Conservation (phyloP, 1,140 invertebrate genomes). For the Drosophila micromelanica region DNA sequence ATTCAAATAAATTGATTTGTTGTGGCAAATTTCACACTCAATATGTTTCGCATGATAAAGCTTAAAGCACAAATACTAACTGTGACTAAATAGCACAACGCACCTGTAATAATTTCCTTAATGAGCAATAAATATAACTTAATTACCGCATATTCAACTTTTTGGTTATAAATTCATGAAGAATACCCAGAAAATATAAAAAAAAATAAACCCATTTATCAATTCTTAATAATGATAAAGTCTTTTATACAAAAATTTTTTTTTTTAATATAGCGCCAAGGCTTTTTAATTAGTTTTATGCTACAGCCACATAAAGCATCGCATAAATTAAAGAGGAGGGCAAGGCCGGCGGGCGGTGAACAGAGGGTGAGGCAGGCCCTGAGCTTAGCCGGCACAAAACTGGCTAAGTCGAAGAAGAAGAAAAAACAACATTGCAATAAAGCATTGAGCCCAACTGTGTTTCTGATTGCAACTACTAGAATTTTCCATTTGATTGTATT, state of each 20-base stretch:
- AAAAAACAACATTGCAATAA: slow-evolving; percentile 27
- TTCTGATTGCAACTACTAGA: slow-evolving; percentile 2
- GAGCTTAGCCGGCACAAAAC: slow-evolving; percentile 11
- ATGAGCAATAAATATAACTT: slow-evolving; percentile 39
- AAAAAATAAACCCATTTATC: slow-evolving; percentile 27
- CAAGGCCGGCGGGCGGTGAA: not conserved
- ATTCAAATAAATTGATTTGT: not conserved
- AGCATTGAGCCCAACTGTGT: slow-evolving; percentile 11
- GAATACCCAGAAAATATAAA: slow-evolving; percentile 17
- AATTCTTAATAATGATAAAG: slow-evolving; percentile 46
- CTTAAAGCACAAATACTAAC: not conserved
- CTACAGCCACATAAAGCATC: slow-evolving; percentile 14
- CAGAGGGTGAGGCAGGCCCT: not conserved
- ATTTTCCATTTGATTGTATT: slow-evolving; percentile 19
- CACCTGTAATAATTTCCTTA: slow-evolving; percentile 17
- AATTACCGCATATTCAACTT: slow-evolving; percentile 16
- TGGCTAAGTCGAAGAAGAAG: slow-evolving; percentile 13
- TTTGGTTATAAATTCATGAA: slow-evolving; percentile 26
- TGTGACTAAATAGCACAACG: slow-evolving; percentile 18
- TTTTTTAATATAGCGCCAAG: slow-evolving; percentile 26
- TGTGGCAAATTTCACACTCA: not conserved
- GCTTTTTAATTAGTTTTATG: slow-evolving; percentile 52
- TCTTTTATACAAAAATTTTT: slow-evolving; percentile 18
- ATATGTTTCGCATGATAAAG: not conserved
- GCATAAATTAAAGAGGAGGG: slow-evolving; percentile 39